phyloP scores from a whole-genome alignment of 2,888 invertebrate genomes.

The Torymus auratus region DNA sequence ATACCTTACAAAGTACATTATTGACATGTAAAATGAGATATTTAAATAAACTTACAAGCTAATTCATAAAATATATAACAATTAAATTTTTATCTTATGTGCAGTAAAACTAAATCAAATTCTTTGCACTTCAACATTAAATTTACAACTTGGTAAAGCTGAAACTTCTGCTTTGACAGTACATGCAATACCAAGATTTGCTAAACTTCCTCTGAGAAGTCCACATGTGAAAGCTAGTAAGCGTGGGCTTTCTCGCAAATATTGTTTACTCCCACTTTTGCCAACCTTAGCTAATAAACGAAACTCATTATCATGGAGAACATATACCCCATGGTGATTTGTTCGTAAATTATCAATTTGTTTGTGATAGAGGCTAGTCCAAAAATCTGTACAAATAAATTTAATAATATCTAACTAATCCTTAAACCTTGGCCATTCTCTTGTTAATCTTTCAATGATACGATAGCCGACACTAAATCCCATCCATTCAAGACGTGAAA shows the following conservation, averaged over 20 bases:
- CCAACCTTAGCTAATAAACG: slow-evolving; percentile 90
- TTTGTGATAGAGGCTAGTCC: slow-evolving; percentile 98
- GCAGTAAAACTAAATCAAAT: slow-evolving; percentile 59
- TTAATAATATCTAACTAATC: slow-evolving; percentile 99
- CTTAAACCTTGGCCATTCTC: slow-evolving; percentile 95
- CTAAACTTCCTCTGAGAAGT: slow-evolving; percentile 93
- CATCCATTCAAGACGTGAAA: slow-evolving; percentile 89
- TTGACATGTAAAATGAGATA: slow-evolving; percentile 7
- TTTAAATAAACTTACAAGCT: slow-evolving; percentile 17
- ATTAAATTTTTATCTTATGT: slow-evolving; percentile 6
- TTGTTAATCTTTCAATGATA: slow-evolving; percentile 90
- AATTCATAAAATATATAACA: slow-evolving; percentile 28
- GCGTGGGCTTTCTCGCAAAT: slow-evolving; percentile 92
- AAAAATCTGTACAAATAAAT: slow-evolving; percentile 99
- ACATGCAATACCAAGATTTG: slow-evolving; percentile 95
- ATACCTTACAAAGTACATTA: slow-evolving; percentile 35
- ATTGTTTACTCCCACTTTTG: slow-evolving; percentile 89
- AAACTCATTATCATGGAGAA: slow-evolving; percentile 97
- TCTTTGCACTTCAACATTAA: slow-evolving; percentile 92
- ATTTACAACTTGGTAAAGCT: slow-evolving; percentile 94
- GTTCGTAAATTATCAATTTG: slow-evolving; percentile 98
- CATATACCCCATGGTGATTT: slow-evolving; percentile 98
- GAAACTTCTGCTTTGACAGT: slow-evolving; percentile 97
- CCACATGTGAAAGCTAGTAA: slow-evolving; percentile 98
- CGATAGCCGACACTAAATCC: slow-evolving; percentile 91